Evolutionary conservation across 2,113 vertebrate species (phyloP), one percentile per base, ranked within the genome.

Genomic region (Vicugna pacos): DNA sequence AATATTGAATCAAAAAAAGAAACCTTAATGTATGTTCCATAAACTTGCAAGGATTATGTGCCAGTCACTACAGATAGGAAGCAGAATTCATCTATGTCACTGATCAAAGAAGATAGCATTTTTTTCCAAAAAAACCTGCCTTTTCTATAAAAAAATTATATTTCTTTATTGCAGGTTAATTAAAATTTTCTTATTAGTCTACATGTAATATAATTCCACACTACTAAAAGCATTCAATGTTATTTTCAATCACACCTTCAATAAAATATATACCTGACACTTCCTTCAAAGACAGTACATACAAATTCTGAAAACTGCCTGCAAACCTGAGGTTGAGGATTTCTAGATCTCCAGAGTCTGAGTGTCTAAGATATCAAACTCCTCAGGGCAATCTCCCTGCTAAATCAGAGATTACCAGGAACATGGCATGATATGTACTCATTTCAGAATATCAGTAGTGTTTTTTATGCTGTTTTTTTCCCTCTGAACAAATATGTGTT

Each of bases 101-200:
- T 97, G 10, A 64, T 77, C 56, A 72, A 77, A 83, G 9, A 73
- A 72, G 60, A 86, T 2, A 67, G 32, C n/a, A 12, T 28, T 20
- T 28, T 13, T 79, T 35, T 19, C 60, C 28, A 22, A 22, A 52
- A 84, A 48, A 24, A 1, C 15, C 16, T 86, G 28, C 11, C 24
- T 86, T 90, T 93, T 82, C 28, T 62, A 81, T 42, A 95, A 60
- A 65, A 2, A 75, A 67, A 42, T 42, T 72, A 89, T 5, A 28
- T 46, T 62, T 79, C 24, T 80, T 79, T 79, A 95, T 42, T 88
- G 56, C 38, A 89, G 10, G 13, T 84, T 80, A 30, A 91, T 72
- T 82, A 95, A 95, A 94, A 95, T 4, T 65, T 58, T 64, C 58
- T 82, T 83, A 70, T 56, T 19, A 60, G 7, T 79, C 14, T 89